Percentiles rank a stretch among this genome's conserved stretches.
These are phyloP conservation scores for Tetrao urogallus DNA, from an alignment of 2,113 vertebrate species.

Conservation along the genomic window DNA sequence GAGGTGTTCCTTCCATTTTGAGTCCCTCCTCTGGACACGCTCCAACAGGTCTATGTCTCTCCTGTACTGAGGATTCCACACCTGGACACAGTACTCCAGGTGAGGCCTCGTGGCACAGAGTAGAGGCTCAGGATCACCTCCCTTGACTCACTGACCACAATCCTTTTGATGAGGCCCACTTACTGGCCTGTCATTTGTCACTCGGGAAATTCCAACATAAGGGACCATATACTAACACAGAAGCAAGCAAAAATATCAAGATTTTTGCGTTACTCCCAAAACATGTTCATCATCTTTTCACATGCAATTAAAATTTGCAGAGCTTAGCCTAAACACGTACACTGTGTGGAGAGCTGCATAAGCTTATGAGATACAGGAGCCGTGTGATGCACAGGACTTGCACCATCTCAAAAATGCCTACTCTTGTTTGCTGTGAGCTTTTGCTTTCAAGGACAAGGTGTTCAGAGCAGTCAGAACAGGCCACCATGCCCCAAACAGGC, in stretches of 20 bases:
- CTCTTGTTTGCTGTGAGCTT: neutral
- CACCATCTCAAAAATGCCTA: neutral
- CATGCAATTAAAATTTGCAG: neutral
- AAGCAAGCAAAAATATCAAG: neutral
- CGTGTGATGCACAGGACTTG: neutral
- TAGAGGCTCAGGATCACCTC: too few species aligned
- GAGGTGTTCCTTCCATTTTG: too few species aligned
- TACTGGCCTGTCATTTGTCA: neutral
- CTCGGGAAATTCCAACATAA: neutral
- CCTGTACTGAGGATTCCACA: too few species aligned
- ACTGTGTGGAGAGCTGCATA: neutral
- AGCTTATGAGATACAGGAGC: neutral
- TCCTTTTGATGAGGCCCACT: neutral
- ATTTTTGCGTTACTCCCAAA: neutral
- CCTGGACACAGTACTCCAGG: too few species aligned
- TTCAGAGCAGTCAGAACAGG: neutral
- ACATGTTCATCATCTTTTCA: neutral
- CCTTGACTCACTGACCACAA: too few species aligned
- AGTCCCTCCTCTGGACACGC: too few species aligned
- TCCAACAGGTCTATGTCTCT: too few species aligned
- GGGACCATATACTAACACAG: fast-evolving
- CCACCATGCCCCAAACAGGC: neutral
- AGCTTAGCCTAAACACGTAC: neutral
- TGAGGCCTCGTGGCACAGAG: too few species aligned
- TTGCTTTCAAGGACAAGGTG: neutral